Base-by-base conservation (phyloP, 2,888 invertebrate genomes). In the Hirtodrosophila duncani region DNA sequence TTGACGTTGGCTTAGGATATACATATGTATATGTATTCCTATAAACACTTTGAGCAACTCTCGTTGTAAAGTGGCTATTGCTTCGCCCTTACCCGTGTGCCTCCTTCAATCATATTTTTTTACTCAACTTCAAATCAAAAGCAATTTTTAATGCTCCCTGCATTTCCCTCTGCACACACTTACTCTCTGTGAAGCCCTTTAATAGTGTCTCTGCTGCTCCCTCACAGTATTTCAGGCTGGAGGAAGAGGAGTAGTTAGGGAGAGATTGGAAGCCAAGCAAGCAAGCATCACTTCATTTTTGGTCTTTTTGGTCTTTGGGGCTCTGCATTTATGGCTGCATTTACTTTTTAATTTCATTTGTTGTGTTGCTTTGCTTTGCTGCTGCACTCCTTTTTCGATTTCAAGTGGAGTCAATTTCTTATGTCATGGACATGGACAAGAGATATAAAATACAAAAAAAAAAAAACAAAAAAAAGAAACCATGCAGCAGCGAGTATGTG, bases 351-450 rank as follows among this genome's bases (percentile, higher is more conserved):
- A 71, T 71, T 71, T 71, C 63, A 52, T 66, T 77, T 65, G 60
- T 51, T 70, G 65, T 37, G 44, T 16, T 37, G 26, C 11, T 20
- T 11, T 37, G 44, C 8, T 21, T 29, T 51, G 69, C 14, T 52
- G 59, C 21, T 63, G 78, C 71, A 74, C 78, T 80, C 74, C 68
- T 77, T 77, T 74, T 74, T 46, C 69, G 72, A 81, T 63, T 81
- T 77, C 70, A 81, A 77, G 81, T 81, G 75, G 79, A 77, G 81
- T 77, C 75, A 79, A 77, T 77, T 77, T 77, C 79, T 70, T 77
- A 75, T 79, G 79, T 70, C 75, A 74, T 81, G 81, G n/a, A n/a
- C n/a, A n/a, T n/a, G n/a, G n/a, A 66, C 74, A 72, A 68, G 41
- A 57, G 38, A 57, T 38, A 55, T 37, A 33, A 41, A 14, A 31